Conservation (phyloP, 2,888 invertebrate species). For the Pseudococcus longispinus region DNA sequence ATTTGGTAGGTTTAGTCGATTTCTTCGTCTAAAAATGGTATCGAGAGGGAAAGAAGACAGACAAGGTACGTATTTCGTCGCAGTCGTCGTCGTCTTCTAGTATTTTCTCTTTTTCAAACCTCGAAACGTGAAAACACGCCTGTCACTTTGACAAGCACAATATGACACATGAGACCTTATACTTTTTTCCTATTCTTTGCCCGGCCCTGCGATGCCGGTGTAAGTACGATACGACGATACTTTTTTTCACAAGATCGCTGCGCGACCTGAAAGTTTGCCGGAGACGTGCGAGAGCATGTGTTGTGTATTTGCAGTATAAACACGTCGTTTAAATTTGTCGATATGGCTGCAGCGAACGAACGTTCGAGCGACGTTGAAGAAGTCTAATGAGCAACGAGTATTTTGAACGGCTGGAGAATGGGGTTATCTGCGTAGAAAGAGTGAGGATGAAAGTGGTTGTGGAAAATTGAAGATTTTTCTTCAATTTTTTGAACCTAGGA, state of each 20-base stretch:
- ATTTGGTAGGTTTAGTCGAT: neutral
- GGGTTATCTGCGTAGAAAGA: too few relatives aligned
- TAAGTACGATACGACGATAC: neutral
- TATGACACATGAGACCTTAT: neutral
- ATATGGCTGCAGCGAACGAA: neutral
- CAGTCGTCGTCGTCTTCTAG: neutral
- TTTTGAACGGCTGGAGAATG: too few relatives aligned
- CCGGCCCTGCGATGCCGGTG: neutral
- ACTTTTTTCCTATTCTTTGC: neutral
- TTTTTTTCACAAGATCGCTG: neutral
- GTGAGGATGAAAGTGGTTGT: too few relatives aligned
- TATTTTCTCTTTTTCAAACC: neutral
- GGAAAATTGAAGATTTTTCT: too few relatives aligned
- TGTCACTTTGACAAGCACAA: conserved; percentile 1
- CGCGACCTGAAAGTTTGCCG: neutral
- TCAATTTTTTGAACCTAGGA: too few relatives aligned
- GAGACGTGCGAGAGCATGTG: neutral
- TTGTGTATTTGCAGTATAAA: neutral
- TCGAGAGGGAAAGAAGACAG: neutral
- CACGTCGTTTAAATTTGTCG: neutral
- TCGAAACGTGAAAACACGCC: neutral
- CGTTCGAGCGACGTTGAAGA: too few relatives aligned
- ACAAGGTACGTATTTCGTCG: neutral
- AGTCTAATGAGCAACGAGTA: too few relatives aligned
- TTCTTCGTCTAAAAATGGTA: neutral